These are phyloP conservation scores for Xenopus laevis DNA, from an alignment of 2,113 vertebrate genomes.

Conservation along the genomic window DNA sequence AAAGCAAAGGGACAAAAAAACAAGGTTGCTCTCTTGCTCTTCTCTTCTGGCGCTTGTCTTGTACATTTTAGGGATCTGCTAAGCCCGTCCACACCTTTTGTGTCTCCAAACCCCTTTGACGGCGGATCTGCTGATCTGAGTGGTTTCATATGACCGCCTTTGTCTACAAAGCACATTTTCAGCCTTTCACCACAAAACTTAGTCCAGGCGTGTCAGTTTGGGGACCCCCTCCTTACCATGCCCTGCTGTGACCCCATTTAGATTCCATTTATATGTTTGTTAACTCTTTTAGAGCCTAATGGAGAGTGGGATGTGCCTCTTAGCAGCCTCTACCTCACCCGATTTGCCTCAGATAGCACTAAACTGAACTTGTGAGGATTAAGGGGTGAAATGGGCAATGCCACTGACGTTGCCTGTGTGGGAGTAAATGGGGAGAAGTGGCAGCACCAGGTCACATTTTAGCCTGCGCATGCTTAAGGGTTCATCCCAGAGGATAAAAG, in stretches of 20 bases:
- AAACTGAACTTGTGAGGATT: too few relatives aligned
- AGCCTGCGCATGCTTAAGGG: background rate
- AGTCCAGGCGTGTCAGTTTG: conserved; percentile 6
- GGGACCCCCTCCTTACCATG: conserved; percentile 14
- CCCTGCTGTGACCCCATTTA: conserved; percentile 7
- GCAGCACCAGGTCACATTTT: background rate
- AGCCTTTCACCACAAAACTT: conserved; percentile 11
- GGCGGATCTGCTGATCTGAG: conserved; percentile 35
- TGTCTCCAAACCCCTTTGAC: background rate
- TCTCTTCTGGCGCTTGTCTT: too few relatives aligned
- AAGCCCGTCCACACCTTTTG: background rate
- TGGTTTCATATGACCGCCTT: conserved; percentile 37
- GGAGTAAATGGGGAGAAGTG: background rate
- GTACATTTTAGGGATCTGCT: too few relatives aligned
- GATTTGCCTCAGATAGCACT: too few relatives aligned
- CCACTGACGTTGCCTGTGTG: background rate
- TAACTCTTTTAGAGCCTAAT: background rate
- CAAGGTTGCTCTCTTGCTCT: background rate
- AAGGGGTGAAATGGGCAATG: background rate
- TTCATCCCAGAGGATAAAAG: background rate
- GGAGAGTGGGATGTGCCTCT: background rate
- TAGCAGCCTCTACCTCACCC: too few relatives aligned
- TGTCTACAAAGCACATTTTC: conserved; percentile 42
- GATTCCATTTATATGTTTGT: background rate
- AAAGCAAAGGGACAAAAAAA: background rate